Evolutionary conservation across 2,888 invertebrate species (phyloP), one percentile per base, ranked within the genome.

Genomic region (Euzetes globulus): DNA sequence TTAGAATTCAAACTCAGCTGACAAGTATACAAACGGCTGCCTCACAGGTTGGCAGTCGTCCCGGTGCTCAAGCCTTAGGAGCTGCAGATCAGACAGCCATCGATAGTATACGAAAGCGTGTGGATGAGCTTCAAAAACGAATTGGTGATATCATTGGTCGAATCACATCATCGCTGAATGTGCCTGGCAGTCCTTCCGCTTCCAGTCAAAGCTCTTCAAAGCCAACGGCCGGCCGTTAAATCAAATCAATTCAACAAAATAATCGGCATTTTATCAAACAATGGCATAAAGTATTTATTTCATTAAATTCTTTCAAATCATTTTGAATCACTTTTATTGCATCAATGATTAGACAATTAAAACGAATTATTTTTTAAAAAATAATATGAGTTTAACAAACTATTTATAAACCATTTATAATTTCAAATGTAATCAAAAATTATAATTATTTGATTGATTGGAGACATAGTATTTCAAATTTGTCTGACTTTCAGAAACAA

Each of bases 1-100:
- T 58, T 55, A 22, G 74, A 52, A 74, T 74, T 15, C 74, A 74
- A 41, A 74, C 45, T 17, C 74, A 74, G 47, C 37, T 74, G 25
- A 63, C 29, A 47, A 63, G 29, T 9, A 63, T 73, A 17, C 65
- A 73, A 11, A 15, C 47, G 65, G 73, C 65, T 0, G 73, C 65
- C 0, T 17, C 50, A 41, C 13, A 22, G 1, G 15, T 29, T 7
- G 41, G 41, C 5, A 41, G 15, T 41, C 37, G 68, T 19, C 68
- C 68, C 22, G 22, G 22, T 1, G 33, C 41, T n/a, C 68, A 68
- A 22, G 11, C 29, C 5, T 33, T 68, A 7, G 68, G 41, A 17
- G 68, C 41, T n/a, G 63, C 63, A 0, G 50, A 73, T 27, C 45
- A 73, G n/a, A 63, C 29, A 6, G 41, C 65, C 4, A 65, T 73